These are phyloP conservation scores for Numenius phaeopus DNA, from an alignment of 2,797 vertebrate species.

Conservation along the genomic window DNA sequence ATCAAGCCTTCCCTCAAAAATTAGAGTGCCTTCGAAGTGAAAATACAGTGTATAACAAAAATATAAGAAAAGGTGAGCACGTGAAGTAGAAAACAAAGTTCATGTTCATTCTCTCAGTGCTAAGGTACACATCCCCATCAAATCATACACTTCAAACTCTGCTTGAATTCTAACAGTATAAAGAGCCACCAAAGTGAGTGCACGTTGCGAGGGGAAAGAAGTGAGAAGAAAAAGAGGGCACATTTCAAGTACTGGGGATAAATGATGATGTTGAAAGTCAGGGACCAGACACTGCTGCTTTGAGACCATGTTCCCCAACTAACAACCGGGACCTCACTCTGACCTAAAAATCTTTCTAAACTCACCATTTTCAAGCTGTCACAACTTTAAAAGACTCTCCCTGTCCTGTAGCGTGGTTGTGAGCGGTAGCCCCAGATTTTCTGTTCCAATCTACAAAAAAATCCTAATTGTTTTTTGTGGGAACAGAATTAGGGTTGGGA, in stretches of 20 bases:
- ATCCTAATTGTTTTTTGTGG: background rate
- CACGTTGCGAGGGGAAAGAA: background rate
- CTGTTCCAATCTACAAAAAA: background rate
- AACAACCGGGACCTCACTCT: background rate
- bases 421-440: background rate
- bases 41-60: conserved; percentile 31
- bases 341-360: background rate
- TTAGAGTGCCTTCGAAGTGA: background rate
- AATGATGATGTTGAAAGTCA: background rate
- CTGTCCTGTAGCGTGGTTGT: background rate
- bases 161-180: background rate
- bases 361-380: background rate
- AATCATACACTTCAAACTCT: background rate
- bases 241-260: background rate
- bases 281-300: background rate
- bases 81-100: background rate
- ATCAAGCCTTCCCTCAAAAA: conserved; percentile 22
- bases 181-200: background rate
- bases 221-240: background rate
- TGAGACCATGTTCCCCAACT: background rate
- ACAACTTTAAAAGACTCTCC: background rate
- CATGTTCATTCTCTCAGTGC: background rate
- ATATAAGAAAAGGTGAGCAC: background rate
- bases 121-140: background rate
- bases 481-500: background rate